These are phyloP conservation scores for Opisthograptis luteolata DNA, from an alignment of 2,888 invertebrate species.

Conservation along the genomic window DNA sequence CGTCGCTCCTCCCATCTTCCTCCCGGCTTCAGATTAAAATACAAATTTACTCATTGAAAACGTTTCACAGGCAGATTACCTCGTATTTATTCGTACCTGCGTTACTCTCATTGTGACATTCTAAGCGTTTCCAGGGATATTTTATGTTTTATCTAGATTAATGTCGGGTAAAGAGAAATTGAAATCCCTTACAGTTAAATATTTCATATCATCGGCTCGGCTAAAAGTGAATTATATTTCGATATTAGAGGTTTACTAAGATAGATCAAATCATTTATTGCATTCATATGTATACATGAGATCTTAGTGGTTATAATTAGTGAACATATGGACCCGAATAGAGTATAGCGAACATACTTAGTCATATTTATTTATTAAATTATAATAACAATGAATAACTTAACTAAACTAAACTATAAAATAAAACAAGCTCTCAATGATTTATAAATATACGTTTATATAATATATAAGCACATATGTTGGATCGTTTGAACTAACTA, in stretches of 20 bases:
- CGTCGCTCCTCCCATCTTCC: conserved; percentile 24
- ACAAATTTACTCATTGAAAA: conserved; percentile 74
- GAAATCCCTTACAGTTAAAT: conserved; percentile 33
- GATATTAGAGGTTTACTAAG: background rate
- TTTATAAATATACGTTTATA: too few relatives aligned
- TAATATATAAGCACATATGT: too few relatives aligned
- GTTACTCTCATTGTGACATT: conserved; percentile 38
- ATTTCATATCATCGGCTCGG: conserved; percentile 22
- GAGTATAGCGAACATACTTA: too few relatives aligned
- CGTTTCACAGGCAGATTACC: conserved; percentile 66
- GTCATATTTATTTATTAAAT: too few relatives aligned
- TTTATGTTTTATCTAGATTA: conserved; percentile 39
- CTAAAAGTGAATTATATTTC: conserved; percentile 3
- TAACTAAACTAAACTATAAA: too few relatives aligned
- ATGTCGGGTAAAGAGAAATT: conserved; percentile 34
- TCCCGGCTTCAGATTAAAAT: conserved; percentile 62
- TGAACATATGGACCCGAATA: too few relatives aligned
- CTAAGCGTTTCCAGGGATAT: conserved; percentile 36
- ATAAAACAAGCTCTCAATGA: too few relatives aligned
- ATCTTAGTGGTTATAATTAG: too few relatives aligned
- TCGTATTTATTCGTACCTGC: conserved; percentile 55
- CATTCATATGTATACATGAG: too few relatives aligned
- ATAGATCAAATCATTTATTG: background rate
- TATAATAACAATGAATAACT: too few relatives aligned
- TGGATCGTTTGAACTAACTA: too few relatives aligned